phyloP scores from a whole-genome alignment of 1,140 invertebrate species.

The Drosophila rufa region DNA sequence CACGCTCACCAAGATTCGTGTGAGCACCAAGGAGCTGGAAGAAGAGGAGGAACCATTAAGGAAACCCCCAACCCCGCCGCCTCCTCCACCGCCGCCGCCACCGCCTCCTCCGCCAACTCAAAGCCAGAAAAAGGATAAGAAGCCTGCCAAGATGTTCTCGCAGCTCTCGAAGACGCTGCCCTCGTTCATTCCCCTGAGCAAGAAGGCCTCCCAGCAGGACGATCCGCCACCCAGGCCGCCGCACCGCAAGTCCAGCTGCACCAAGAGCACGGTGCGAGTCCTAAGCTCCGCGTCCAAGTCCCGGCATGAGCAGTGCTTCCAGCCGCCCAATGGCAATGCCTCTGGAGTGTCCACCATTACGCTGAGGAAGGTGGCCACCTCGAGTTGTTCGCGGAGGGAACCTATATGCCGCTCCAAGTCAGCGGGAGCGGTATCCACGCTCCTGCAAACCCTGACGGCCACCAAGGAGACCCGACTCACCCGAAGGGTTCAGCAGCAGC shows the following conservation, averaged over 20 bases:
- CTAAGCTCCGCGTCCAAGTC: constrained; percentile 52
- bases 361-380: constrained; percentile 58
- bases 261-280: constrained; percentile 86
- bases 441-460: constrained; percentile 63
- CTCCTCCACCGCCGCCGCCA: constrained; percentile 15
- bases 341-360: constrained; percentile 60
- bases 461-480: constrained; percentile 61
- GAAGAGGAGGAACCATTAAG: constrained; percentile 25
- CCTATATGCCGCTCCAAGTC: constrained; percentile 78
- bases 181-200: constrained; percentile 85
- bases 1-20: constrained; percentile 91
- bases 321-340: constrained; percentile 55
- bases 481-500: constrained; percentile 65
- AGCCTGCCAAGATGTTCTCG: constrained; percentile 83
- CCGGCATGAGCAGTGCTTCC: constrained; percentile 88
- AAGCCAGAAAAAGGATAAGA: neutral
- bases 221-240: constrained; percentile 64
- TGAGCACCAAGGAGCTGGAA: constrained; percentile 87
- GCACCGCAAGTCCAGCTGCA: constrained; percentile 89
- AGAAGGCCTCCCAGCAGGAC: constrained; percentile 52
- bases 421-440: constrained; percentile 68
- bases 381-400: constrained; percentile 47
- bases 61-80: constrained; percentile 5
- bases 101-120: constrained; percentile 36
- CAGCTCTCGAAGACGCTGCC: constrained; percentile 85